Percentiles rank a stretch among this genome's conserved stretches.
phyloP scores from a whole-genome alignment of 2,797 vertebrate species.

The Darevskia nairensis region DNA sequence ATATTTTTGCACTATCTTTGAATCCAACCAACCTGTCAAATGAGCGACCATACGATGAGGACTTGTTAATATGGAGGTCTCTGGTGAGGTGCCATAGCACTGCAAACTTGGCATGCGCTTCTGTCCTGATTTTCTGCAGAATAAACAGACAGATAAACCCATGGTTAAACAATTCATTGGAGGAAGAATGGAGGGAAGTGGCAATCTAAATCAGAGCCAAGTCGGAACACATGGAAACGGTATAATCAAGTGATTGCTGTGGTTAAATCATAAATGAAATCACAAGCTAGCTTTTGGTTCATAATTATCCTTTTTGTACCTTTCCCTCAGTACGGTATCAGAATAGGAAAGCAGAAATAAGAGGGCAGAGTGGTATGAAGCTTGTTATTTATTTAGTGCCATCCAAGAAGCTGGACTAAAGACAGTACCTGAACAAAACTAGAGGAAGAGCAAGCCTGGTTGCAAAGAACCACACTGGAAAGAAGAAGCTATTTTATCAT shows the following conservation, averaged over 20 bases:
- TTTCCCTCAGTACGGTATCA: not conserved
- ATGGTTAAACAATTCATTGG: conserved; percentile 16
- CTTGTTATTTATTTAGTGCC: not conserved
- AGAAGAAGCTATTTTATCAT: not conserved
- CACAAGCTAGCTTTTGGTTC: not conserved
- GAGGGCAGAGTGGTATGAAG: not conserved
- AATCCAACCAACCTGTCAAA: conserved; percentile 91
- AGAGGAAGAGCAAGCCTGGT: not conserved
- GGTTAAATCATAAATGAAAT: not conserved
- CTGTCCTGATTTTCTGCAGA: conserved; percentile 90
- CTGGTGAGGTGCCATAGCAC: conserved; percentile 98
- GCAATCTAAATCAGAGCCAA: not conserved
- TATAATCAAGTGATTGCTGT: not conserved
- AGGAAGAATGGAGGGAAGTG: not conserved
- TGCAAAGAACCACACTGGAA: not conserved
- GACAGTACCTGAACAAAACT: not conserved
- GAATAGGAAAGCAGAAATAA: not conserved
- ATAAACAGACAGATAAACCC: conserved; percentile 39
- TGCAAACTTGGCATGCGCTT: conserved; percentile 96
- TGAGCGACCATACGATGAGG: conserved; percentile 94
- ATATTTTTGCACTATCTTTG: conserved; percentile 21
- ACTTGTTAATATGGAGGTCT: conserved; percentile 96
- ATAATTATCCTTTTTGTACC: not conserved
- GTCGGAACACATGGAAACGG: not conserved
- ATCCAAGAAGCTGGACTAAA: not conserved